Percentiles rank a stretch among this genome's conserved stretches.
Evolutionary conservation across 2,888 invertebrate species (phyloP).

Genomic region (Dorcus parallelipipedus): DNA sequence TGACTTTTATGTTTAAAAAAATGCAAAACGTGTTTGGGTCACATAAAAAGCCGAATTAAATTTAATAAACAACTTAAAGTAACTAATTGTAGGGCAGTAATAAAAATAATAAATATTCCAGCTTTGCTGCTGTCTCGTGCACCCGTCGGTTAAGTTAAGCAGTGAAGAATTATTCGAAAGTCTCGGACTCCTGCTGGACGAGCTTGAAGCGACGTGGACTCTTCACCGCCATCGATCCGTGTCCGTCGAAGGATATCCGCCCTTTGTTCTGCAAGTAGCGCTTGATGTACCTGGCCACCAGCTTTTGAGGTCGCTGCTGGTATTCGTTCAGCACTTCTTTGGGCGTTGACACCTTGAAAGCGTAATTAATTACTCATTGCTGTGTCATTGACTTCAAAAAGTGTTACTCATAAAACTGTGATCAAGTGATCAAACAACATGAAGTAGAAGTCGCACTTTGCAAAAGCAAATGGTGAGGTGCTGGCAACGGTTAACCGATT

Average conservation of each 20-base stretch:
- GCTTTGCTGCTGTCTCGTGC: not conserved
- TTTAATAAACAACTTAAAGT: not conserved
- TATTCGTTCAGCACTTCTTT: slow-evolving; percentile 88
- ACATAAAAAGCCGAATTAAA: too few relatives aligned
- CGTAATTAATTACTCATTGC: too few relatives aligned
- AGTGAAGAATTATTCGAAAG: slow-evolving; percentile 67
- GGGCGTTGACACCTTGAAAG: slow-evolving; percentile 70
- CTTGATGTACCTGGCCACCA: slow-evolving; percentile 81
- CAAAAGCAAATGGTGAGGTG: too few relatives aligned
- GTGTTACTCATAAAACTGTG: too few relatives aligned
- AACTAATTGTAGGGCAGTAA: not conserved
- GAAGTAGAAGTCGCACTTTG: too few relatives aligned
- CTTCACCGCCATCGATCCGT: slow-evolving; percentile 78
- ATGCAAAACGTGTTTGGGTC: too few relatives aligned
- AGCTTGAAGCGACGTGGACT: slow-evolving; percentile 84
- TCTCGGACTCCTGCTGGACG: slow-evolving; percentile 88
- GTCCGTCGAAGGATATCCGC: slow-evolving; percentile 66
- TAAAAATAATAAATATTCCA: not conserved
- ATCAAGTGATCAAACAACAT: too few relatives aligned
- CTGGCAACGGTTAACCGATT: too few relatives aligned
- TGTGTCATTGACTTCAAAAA: too few relatives aligned
- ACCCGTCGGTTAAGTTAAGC: not conserved
- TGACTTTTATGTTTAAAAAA: too few relatives aligned
- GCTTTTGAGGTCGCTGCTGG: slow-evolving; percentile 83
- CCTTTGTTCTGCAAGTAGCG: slow-evolving; percentile 78